phyloP scores from a whole-genome alignment of 2,888 invertebrate genomes.

The Plebejus anna region DNA sequence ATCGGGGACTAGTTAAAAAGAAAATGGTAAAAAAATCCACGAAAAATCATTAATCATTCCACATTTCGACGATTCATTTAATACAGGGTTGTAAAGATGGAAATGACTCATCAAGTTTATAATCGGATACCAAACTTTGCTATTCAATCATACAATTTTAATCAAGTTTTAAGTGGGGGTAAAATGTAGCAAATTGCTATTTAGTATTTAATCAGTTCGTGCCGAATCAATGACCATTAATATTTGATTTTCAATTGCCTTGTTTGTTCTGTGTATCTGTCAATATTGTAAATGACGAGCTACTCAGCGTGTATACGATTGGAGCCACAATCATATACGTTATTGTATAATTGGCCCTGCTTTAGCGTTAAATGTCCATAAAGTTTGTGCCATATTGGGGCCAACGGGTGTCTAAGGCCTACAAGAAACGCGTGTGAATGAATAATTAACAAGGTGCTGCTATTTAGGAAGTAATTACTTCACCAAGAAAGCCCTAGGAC shows the following conservation, averaged over 20 bases:
- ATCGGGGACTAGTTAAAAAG: too few species aligned
- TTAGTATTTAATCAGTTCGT: slow-evolving; percentile 42
- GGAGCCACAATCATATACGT: not conserved
- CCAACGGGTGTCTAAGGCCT: not conserved
- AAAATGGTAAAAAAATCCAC: too few species aligned
- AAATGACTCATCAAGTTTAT: slow-evolving; percentile 2
- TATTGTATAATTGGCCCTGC: not conserved
- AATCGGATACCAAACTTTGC: slow-evolving; percentile 15
- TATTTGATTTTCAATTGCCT: slow-evolving; percentile 50
- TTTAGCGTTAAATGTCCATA: not conserved
- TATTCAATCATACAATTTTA: slow-evolving; percentile 23
- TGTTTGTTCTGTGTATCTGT: slow-evolving; percentile 42
- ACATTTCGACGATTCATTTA: too few species aligned
- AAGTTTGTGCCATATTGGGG: not conserved
- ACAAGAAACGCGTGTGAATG: not conserved
- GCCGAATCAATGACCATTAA: slow-evolving; percentile 40
- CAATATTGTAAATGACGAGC: slow-evolving; percentile 37
- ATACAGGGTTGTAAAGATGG: not conserved
- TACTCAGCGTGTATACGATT: slow-evolving; percentile 30
- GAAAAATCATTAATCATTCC: too few species aligned
- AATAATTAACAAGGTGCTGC: not conserved
- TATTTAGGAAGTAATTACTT: too few species aligned
- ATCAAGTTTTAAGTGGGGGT: slow-evolving; percentile 24
- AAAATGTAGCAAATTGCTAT: slow-evolving; percentile 32
- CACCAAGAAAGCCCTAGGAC: too few species aligned